These are phyloP conservation scores for Anser brachyrhynchus DNA, from an alignment of 2,113 vertebrate species.

Conservation along the genomic window DNA sequence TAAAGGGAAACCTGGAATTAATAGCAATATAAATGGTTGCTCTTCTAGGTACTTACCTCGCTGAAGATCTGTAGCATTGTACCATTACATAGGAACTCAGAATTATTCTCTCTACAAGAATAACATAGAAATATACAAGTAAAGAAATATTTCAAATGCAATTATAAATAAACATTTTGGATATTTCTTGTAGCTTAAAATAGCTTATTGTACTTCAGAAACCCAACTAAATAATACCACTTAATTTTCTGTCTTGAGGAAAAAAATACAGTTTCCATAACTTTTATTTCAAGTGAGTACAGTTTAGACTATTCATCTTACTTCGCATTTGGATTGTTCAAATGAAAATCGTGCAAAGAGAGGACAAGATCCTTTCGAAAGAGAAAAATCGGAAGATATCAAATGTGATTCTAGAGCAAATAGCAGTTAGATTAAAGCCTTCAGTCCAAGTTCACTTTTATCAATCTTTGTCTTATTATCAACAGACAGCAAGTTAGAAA, in stretches of 20 bases:
- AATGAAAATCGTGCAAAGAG: not conserved
- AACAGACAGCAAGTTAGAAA: not conserved
- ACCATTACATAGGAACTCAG: not conserved
- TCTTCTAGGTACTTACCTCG: not conserved
- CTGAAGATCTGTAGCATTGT: not conserved
- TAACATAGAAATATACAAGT: not conserved
- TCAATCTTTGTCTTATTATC: not conserved
- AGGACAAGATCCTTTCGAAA: not conserved
- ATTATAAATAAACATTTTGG: not conserved
- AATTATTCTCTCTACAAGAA: not conserved
- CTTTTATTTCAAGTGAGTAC: not conserved
- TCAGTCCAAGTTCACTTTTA: not conserved
- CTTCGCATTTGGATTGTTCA: not conserved
- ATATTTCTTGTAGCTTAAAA: not conserved
- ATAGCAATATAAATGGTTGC: not conserved
- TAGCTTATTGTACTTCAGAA: not conserved
- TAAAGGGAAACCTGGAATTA: not conserved
- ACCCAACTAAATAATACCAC: not conserved
- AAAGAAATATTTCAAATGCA: not conserved
- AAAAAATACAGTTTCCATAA: not conserved
- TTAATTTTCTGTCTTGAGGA: not conserved
- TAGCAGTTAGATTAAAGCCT: not conserved
- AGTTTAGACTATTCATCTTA: not conserved
- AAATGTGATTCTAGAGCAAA: not conserved
- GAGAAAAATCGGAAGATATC: not conserved